Evolutionary conservation across 2,113 vertebrate species (phyloP).

Genomic region (Tichodroma muraria): DNA sequence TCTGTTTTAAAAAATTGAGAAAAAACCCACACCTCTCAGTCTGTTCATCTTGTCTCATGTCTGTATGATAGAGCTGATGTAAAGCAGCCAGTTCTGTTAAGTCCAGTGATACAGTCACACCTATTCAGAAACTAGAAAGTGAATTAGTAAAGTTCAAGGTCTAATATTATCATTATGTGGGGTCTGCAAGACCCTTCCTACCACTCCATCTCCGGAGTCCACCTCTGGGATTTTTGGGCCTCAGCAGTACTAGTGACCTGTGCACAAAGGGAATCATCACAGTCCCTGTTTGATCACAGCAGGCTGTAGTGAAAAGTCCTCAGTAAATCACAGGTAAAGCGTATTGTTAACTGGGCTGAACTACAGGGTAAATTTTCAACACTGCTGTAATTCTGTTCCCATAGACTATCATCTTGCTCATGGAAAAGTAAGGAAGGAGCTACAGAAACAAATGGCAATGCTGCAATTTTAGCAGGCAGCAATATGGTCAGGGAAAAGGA

Average conservation of each 20-base stretch:
- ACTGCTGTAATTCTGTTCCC: constrained; percentile 29
- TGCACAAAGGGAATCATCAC: background rate
- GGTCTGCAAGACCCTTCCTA: background rate
- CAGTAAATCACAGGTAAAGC: background rate
- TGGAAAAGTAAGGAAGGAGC: background rate
- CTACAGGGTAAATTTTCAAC: constrained; percentile 21
- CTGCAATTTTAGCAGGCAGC: background rate
- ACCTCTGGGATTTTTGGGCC: background rate
- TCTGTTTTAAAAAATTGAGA: background rate
- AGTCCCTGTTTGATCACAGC: background rate
- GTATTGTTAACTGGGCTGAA: constrained; percentile 18
- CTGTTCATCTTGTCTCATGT: background rate
- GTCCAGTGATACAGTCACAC: background rate
- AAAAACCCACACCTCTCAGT: background rate
- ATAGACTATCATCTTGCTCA: constrained; percentile 40
- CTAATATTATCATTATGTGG: background rate
- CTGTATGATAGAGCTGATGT: background rate
- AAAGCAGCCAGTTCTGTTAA: background rate
- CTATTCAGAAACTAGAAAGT: background rate
- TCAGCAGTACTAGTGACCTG: background rate
- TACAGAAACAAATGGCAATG: background rate
- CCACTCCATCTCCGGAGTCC: background rate
- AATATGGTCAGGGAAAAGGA: background rate
- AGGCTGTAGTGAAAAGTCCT: background rate
- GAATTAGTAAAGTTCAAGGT: background rate